Conservation (phyloP, 2,888 invertebrate species). For the Latrodectus elegans region DNA sequence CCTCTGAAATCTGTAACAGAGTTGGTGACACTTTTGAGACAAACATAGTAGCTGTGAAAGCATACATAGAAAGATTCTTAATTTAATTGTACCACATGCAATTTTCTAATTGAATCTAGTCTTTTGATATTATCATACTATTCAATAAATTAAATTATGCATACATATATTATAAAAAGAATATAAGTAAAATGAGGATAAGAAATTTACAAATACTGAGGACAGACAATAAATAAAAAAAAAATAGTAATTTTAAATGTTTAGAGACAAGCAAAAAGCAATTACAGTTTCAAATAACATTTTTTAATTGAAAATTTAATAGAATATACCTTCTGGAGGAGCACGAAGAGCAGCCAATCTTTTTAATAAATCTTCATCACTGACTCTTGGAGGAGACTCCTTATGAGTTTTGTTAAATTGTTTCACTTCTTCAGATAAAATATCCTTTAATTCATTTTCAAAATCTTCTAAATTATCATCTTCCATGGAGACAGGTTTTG, state of each 20-base stretch:
- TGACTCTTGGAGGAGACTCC: constrained; percentile 11
- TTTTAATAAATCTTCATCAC: constrained; percentile 39
- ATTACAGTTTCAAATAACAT: too few relatives aligned
- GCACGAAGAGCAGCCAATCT: constrained; percentile 36
- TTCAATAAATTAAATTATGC: not conserved
- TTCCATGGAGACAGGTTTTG: constrained; percentile 22
- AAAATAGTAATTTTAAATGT: not conserved
- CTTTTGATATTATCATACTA: too few relatives aligned
- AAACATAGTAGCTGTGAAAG: too few relatives aligned
- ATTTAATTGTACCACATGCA: too few relatives aligned
- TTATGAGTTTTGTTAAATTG: not conserved
- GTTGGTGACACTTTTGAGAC: too few relatives aligned
- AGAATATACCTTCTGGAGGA: constrained; percentile 47
- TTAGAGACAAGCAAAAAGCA: not conserved
- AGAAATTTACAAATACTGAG: too few relatives aligned
- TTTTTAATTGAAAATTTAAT: too few relatives aligned
- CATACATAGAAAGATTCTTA: too few relatives aligned
- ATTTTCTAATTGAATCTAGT: too few relatives aligned
- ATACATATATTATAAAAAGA: not conserved
- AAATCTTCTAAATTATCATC: constrained; percentile 45
- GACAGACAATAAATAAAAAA: too few relatives aligned
- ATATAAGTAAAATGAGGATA: not conserved
- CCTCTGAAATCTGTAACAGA: too few relatives aligned
- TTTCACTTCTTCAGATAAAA: constrained; percentile 19
- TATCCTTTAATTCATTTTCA: constrained; percentile 42